Percentiles rank a stretch among this genome's conserved stretches.
These are phyloP conservation scores for Nixonia krombeini DNA, from an alignment of 1,140 invertebrate species.

Conservation along the genomic window DNA sequence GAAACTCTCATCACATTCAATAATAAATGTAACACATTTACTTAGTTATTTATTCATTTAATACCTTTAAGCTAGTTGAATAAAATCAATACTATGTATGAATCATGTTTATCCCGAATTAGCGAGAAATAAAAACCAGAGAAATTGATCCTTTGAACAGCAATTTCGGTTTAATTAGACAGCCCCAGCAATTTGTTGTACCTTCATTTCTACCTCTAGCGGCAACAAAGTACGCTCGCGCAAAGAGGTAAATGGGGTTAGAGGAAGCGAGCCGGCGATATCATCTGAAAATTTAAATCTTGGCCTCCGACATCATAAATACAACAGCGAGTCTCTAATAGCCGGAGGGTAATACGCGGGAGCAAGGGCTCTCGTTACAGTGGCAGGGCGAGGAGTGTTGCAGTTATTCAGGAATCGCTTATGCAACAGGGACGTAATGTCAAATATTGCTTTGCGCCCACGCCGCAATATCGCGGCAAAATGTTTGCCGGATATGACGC, in stretches of 20 bases:
- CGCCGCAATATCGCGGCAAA: constrained; percentile 8
- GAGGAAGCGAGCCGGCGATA: constrained; percentile 10
- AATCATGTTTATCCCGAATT: no score
- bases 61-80: no score
- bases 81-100: no score
- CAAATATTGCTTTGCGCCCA: constrained; percentile 8
- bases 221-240: no score
- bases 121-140: no score
- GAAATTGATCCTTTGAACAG: no score
- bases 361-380: constrained; percentile 15
- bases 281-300: constrained; percentile 21
- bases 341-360: constrained; percentile 16
- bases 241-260: constrained; percentile 1
- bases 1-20: no score
- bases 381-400: constrained; percentile 11
- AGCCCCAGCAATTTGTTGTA: no score
- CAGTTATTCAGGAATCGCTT: constrained; percentile 23
- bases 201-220: no score
- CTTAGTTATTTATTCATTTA: no score
- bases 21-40: no score
- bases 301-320: constrained; percentile 21
- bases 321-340: constrained; percentile 19
- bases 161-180: no score
- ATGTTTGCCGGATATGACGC: neutral
- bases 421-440: constrained; percentile 23